A percentile compares a stretch with the other conserved stretches of the same genome.
These are phyloP conservation scores for Agelastica alni DNA, from an alignment of 2,888 invertebrate species.

Conservation along the genomic window DNA sequence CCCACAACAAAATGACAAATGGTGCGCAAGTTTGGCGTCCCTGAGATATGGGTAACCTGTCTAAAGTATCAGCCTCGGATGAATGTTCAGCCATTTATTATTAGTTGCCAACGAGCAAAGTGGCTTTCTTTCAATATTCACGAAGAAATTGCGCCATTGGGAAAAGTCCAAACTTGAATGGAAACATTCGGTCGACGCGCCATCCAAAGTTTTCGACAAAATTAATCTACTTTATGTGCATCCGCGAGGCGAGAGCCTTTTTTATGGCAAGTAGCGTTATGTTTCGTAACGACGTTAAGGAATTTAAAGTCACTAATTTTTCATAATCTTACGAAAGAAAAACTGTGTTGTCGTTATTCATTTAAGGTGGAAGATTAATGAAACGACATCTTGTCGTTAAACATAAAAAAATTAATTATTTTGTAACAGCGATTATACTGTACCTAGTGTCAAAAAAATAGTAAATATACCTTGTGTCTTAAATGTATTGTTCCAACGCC, in stretches of 20 bases:
- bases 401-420: too few relatives aligned
- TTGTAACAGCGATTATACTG: too few relatives aligned
- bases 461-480: too few relatives aligned
- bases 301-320: background rate
- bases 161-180: constrained; percentile 25
- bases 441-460: too few relatives aligned
- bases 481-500: too few relatives aligned
- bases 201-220: constrained; percentile 13
- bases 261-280: background rate
- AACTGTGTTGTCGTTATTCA: background rate
- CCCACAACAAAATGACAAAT: constrained; percentile 34
- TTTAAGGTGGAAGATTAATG: background rate
- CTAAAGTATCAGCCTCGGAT: constrained; percentile 42
- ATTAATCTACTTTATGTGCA: constrained; percentile 3
- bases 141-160: constrained; percentile 22
- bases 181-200: constrained; percentile 16
- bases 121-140: constrained; percentile 33
- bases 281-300: background rate
- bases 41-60: constrained; percentile 44
- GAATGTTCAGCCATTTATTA: constrained; percentile 33
- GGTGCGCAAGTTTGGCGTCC: constrained; percentile 26
- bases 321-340: background rate
- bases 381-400: background rate
- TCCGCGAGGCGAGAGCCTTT: background rate
- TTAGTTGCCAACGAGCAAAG: constrained; percentile 24